Base-by-base conservation (phyloP, 2,113 vertebrate species). In the Trematocara nigrifrons region DNA sequence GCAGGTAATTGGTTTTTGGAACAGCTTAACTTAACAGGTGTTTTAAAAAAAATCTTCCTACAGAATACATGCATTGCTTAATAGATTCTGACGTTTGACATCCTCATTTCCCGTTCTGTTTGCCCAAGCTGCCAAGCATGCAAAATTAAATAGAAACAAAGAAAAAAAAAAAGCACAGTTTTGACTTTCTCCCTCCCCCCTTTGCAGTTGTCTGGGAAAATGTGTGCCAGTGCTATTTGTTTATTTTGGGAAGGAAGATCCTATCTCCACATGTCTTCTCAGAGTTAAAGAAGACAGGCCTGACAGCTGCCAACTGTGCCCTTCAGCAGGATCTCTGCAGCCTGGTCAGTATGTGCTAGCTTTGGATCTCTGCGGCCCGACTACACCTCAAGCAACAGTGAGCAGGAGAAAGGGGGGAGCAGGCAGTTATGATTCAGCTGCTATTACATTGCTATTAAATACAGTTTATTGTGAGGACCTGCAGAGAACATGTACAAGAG, bases 271-370 rank as follows among this genome's bases (percentile, higher is more conserved):
- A 92, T 87, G 89, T 95, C 93, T 89, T 80, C 85, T 78, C 86
- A 22, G 91, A 94, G 93, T 89, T 90, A 94, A 92, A 89, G 91
- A 94, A 95, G 85, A 90, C 69, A 88, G 42, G 85, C 80, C 87
- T 93, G 94, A 94, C 95, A 95, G 95, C 94, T 95, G 94, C 94
- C 94, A 95, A 93, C 93, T 82, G 91, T 90, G 89, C 84, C 94
- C 94, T 87, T 93, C 93, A 94, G 86, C 92, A 90, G 49, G 57
- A 45, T 87, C 81, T 61, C 80, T 64, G 22, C 82, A 81, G 87
- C 79, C 71, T 4, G 83, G 56, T 57, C 76, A 6, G 42, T 10
- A 29, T 61, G 35, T 64, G 59, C 83, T 20, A 7, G 26, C 80
- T 45, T 33, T 54, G 4, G 77, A 54, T 53, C 45, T 53, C 86